These are phyloP conservation scores for Proterorhinus semilunaris DNA, from an alignment of 2,113 vertebrate genomes.

Conservation along the genomic window DNA sequence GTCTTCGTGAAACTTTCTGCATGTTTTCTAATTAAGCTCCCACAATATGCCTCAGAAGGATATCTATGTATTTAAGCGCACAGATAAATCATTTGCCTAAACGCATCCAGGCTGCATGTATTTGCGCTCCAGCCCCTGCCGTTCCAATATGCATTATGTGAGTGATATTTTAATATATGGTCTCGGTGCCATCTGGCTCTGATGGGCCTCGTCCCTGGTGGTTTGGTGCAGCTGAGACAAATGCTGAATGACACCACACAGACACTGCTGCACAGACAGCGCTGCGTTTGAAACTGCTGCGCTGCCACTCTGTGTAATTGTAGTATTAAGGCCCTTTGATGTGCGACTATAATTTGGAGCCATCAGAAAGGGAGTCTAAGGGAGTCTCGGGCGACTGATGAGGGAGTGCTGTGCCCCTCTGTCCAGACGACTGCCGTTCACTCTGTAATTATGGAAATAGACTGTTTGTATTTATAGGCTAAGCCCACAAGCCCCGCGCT, in stretches of 20 bases:
- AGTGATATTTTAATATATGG: constrained; percentile 13
- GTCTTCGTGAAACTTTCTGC: background rate
- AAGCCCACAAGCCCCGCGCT: constrained; percentile 80
- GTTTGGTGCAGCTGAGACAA: constrained; percentile 53
- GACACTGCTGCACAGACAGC: constrained; percentile 40
- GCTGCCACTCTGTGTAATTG: constrained; percentile 69
- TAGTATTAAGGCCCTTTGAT: constrained; percentile 76
- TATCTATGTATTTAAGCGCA: background rate
- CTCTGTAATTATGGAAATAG: constrained; percentile 86
- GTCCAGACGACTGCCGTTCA: constrained; percentile 84
- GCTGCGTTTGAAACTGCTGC: constrained; percentile 60
- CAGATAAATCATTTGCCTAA: background rate
- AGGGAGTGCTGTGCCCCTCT: constrained; percentile 73
- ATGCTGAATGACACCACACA: constrained; percentile 56
- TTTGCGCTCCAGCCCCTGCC: background rate
- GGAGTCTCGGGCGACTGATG: constrained; percentile 70
- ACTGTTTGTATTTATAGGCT: constrained; percentile 93
- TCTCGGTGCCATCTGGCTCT: constrained; percentile 40
- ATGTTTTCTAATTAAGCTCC: background rate
- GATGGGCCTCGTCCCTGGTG: constrained; percentile 24
- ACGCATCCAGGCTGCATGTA: background rate
- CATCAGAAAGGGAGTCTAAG: constrained; percentile 70
- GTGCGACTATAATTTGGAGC: constrained; percentile 69
- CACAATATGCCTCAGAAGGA: background rate
- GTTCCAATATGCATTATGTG: background rate